Evolutionary conservation across 2,888 invertebrate genomes (phyloP), one percentile per base, ranked within the genome.

Genomic region (Therioaphis trifolii): DNA sequence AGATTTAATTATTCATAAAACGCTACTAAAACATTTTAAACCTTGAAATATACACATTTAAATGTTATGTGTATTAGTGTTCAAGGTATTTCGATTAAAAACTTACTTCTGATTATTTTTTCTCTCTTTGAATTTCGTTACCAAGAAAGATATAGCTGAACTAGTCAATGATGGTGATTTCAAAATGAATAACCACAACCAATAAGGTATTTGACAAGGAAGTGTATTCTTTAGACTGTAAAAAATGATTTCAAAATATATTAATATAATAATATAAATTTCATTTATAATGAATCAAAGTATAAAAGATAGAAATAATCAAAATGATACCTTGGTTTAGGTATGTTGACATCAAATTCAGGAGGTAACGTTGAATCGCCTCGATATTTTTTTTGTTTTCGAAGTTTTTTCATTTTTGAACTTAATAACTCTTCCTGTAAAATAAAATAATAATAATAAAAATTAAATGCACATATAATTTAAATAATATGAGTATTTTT

Each of bases 181-280:
- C n/a, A 82, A 63, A 4, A 82, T 52, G 24, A 82, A 66, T 18
- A 74, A 0, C 82, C 82, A 82, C 49, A 82, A 14, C 86, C 92
- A 91, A 86, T 92, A 88, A 0, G 94, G 94, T 87, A 96, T 92
- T 91, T 96, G 96, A 88, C 95, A 93, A 0, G 96, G 96, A 86
- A 96, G 89, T 1, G 95, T 95, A 87, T 96, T 93, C 87, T 91
- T 87, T 46, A 89, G 85, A 85, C 89, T 89, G 86, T n/a, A n/a
- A 24, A 86, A 86, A 74, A 80, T 58, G 14, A 49, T 40, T 46
- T 27, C 43, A 5, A 86, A 14, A 85, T 82, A 49, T n/a, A n/a
- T n/a, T n/a, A n/a, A n/a, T n/a, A n/a, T n/a, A n/a, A n/a, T n/a
- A n/a, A n/a, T n/a, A n/a, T n/a, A n/a, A n/a, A n/a, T n/a, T 66